These are phyloP conservation scores for Dryobotodes eremita DNA, from an alignment of 2,888 invertebrate species.

Conservation along the genomic window DNA sequence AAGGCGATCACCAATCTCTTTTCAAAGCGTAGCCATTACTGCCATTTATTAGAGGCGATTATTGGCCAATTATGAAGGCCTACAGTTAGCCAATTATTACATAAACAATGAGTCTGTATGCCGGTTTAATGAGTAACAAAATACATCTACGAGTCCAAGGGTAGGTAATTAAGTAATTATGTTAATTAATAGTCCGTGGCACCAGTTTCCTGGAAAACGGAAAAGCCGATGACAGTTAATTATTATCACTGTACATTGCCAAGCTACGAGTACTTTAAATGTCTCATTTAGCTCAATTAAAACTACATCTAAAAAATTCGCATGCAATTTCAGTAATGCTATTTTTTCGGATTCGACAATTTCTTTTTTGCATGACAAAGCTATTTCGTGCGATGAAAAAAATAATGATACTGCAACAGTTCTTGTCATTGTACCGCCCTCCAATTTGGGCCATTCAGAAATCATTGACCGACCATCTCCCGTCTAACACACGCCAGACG, in stretches of 20 bases:
- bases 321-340: constrained; percentile 1
- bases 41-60: background rate
- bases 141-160: background rate
- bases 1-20: background rate
- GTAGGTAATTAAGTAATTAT: constrained; percentile 22
- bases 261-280: background rate
- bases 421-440: constrained; percentile 40
- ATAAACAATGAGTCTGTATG: constrained; percentile 11
- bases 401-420: constrained; percentile 14
- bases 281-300: constrained; percentile 15
- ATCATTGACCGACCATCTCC: constrained; percentile 42
- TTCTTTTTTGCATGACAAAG: constrained; percentile 25
- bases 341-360: constrained; percentile 17
- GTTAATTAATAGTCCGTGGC: constrained; percentile 6
- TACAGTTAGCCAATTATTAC: constrained; percentile 4
- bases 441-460: constrained; percentile 28
- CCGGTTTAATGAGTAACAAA: constrained; percentile 8
- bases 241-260: background rate
- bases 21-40: constrained; percentile 1
- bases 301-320: constrained; percentile 14
- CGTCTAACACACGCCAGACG: constrained; percentile 28
- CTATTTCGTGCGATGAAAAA: background rate
- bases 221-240: background rate
- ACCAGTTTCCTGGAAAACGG: background rate
- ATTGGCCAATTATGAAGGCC: constrained; percentile 13